phyloP scores from a whole-genome alignment of 1,140 invertebrate genomes.

The Tetraneura akinire region DNA sequence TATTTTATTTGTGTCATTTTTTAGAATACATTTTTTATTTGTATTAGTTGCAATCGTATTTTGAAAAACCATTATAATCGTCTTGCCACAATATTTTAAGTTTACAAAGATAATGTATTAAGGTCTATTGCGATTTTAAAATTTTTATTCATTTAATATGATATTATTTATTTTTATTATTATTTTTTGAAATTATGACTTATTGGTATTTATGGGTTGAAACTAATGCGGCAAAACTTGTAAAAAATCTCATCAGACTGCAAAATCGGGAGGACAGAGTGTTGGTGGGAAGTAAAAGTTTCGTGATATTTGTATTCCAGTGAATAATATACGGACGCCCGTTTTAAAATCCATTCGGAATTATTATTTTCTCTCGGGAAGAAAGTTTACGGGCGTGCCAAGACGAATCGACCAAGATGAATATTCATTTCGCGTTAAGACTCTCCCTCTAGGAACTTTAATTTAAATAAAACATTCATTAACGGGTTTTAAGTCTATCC shows the following conservation, averaged over 20 bases:
- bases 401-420: constrained; percentile 50
- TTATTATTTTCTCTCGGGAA: constrained; percentile 46
- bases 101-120: neutral
- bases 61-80: constrained; percentile 1
- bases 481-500: constrained; percentile 41
- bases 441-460: constrained; percentile 20
- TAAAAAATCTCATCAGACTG: constrained; percentile 50
- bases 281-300: constrained; percentile 28
- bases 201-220: constrained; percentile 47
- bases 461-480: constrained; percentile 52
- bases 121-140: neutral
- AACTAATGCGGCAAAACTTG: constrained; percentile 6
- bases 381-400: constrained; percentile 44
- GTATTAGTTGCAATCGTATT: neutral
- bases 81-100: neutral
- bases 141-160: neutral
- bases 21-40: neutral
- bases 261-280: neutral
- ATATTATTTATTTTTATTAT: neutral
- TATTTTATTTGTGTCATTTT: neutral
- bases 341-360: constrained; percentile 51
- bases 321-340: constrained; percentile 43
- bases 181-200: constrained; percentile 38
- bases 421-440: constrained; percentile 49
- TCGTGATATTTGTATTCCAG: constrained; percentile 45